A percentile compares a stretch with the other conserved stretches of the same genome.
Evolutionary conservation across 37 sponge, comb jelly and placozoan species (phyloP).

Genomic region (Chondrilla cf. caribensis): DNA sequence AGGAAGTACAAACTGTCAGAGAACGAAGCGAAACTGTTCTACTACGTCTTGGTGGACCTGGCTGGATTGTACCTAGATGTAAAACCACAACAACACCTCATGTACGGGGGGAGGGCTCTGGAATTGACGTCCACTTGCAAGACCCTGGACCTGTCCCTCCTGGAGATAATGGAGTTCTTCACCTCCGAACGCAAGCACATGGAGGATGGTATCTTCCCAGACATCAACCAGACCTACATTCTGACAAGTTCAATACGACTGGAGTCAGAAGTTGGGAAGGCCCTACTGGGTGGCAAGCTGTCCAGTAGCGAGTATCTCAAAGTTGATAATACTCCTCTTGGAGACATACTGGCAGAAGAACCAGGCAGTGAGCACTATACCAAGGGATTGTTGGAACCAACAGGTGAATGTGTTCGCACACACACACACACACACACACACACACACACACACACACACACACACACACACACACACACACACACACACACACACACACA

Average conservation of each 20-base stretch:
- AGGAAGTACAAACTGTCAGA: constrained; percentile 48
- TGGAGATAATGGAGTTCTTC: neutral
- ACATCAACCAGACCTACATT: constrained; percentile 62
- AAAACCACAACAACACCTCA: no score
- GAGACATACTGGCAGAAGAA: constrained; percentile 73
- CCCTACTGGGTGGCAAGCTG: constrained; percentile 57
- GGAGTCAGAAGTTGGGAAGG: constrained; percentile 51
- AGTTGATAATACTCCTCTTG: constrained; percentile 70
- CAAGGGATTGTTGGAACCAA: neutral
- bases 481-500: no score
- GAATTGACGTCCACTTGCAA: neutral
- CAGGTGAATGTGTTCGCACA: no score
- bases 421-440: no score
- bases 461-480: no score
- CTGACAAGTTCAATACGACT: constrained; percentile 36
- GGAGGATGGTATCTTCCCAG: constrained; percentile 61
- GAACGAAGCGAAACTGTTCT: constrained; percentile 46
- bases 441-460: no score
- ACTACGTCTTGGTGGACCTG: constrained; percentile 37
- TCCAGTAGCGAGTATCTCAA: constrained; percentile 61
- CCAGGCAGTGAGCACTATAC: constrained; percentile 32
- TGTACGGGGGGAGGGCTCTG: neutral
- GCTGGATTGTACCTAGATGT: neutral
- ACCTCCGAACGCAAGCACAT: neutral
- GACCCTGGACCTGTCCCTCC: neutral